Evolutionary conservation across 1,140 invertebrate species (phyloP).

Genomic region (Idris sp.): DNA sequence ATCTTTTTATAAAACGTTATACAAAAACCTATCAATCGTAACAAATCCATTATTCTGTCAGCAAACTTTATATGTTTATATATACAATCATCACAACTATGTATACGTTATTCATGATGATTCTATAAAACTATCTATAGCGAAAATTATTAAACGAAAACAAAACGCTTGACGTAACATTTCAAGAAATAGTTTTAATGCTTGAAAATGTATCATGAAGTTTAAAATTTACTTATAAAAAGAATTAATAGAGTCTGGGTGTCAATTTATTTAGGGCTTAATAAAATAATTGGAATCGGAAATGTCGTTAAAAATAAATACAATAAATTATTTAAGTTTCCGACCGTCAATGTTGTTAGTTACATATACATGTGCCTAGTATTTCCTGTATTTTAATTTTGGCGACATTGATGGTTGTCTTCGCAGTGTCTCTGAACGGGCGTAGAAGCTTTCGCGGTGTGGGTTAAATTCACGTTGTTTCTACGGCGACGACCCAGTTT

Average conservation of each 20-base stretch:
- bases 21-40: constrained; percentile 26
- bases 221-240: too few relatives aligned
- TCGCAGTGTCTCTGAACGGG: constrained; percentile 34
- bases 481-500: constrained; percentile 65
- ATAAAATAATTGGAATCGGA: too few relatives aligned
- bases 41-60: constrained; percentile 11
- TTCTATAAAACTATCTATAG: constrained; percentile 17
- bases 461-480: constrained; percentile 54
- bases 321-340: too few relatives aligned
- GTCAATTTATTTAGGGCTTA: too few relatives aligned
- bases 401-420: constrained; percentile 19
- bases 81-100: constrained; percentile 16
- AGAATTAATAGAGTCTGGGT: too few relatives aligned
- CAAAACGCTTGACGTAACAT: constrained; percentile 30
- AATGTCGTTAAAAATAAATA: too few relatives aligned
- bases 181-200: too few relatives aligned
- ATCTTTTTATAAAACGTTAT: constrained; percentile 13
- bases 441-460: not conserved
- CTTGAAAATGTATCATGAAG: too few relatives aligned
- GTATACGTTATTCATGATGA: constrained; percentile 11
- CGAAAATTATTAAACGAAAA: constrained; percentile 43
- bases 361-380: too few relatives aligned
- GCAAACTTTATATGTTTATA: constrained; percentile 7
- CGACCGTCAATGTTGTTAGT: too few relatives aligned
- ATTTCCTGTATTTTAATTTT: constrained; percentile 15